Evolutionary conservation across 1,140 invertebrate genomes (phyloP).

Genomic region (Drosophila prosaltans): DNA sequence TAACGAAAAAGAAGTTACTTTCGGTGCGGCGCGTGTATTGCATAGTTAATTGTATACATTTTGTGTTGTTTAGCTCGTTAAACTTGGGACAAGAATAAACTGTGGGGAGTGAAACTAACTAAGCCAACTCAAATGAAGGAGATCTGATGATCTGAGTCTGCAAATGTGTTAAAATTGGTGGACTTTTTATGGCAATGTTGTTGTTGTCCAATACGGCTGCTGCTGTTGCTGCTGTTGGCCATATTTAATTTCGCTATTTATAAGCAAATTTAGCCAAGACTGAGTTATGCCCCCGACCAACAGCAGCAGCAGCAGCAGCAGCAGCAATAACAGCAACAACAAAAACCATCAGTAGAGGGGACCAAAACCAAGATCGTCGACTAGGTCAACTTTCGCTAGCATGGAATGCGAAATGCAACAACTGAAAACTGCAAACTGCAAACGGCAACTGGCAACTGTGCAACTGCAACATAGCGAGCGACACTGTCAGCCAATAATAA

Average conservation of each 20-base stretch:
- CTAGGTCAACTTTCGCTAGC: conserved; percentile 81
- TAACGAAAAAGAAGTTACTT: conserved; percentile 11
- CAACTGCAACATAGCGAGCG: conserved; percentile 58
- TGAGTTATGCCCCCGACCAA: conserved; percentile 57
- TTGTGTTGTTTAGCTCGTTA: conserved; percentile 47
- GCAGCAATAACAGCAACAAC: conserved; percentile 39
- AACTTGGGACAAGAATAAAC: conserved; percentile 33
- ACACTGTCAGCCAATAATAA: conserved; percentile 78
- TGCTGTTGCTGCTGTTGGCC: conserved; percentile 63
- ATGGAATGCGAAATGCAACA: conserved; percentile 80
- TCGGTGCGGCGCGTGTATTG: conserved; percentile 66
- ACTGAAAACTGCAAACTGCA: conserved; percentile 34
- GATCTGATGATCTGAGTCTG: conserved; percentile 30
- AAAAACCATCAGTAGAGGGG: conserved; percentile 24
- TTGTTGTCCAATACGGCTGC: conserved; percentile 21
- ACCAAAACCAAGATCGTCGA: conserved; percentile 69
- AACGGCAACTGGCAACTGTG: not conserved
- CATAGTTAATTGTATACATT: conserved; percentile 76
- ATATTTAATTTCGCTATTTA: conserved; percentile 81
- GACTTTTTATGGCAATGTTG: conserved; percentile 49
- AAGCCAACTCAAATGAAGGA: conserved; percentile 20
- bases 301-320: conserved; percentile 23
- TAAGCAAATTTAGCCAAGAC: conserved; percentile 71
- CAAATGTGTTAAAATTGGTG: conserved; percentile 69
- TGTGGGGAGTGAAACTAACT: conserved; percentile 51